A percentile compares a stretch with the other conserved stretches of the same genome.
These are phyloP conservation scores for Habropoda laboriosa DNA, from an alignment of 1,140 invertebrate species.

Conservation along the genomic window DNA sequence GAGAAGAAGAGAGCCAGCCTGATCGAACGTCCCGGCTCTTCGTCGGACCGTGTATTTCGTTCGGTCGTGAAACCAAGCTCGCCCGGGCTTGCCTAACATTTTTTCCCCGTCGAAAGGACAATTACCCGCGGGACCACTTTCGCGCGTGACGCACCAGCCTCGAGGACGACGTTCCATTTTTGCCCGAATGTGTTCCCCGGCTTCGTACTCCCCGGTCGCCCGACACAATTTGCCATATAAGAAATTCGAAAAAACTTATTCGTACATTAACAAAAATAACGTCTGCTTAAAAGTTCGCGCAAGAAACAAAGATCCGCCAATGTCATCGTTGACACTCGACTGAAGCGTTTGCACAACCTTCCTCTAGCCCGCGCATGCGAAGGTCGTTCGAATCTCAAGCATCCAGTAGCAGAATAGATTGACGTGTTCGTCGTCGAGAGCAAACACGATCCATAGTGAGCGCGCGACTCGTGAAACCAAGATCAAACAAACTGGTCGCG, in stretches of 20 bases:
- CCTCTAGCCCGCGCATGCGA: no score
- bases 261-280: no score
- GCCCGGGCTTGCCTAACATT: background rate
- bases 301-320: no score
- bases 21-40: conserved; percentile 51
- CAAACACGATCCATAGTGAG: background rate
- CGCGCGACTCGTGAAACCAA: background rate
- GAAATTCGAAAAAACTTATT: background rate
- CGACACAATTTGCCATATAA: background rate
- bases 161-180: background rate
- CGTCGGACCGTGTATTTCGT: conserved; percentile 44
- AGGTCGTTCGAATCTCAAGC: background rate
- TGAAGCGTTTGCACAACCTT: background rate
- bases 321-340: background rate
- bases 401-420: no score
- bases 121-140: background rate
- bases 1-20: conserved; percentile 56
- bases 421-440: background rate
- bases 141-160: background rate
- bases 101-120: no score
- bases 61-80: background rate
- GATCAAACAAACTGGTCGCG: background rate
- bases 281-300: no score
- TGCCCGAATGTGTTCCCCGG: background rate
- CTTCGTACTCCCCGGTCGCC: background rate